Conservation (phyloP, 2,797 vertebrate species). For the Tarsius wallacei region DNA sequence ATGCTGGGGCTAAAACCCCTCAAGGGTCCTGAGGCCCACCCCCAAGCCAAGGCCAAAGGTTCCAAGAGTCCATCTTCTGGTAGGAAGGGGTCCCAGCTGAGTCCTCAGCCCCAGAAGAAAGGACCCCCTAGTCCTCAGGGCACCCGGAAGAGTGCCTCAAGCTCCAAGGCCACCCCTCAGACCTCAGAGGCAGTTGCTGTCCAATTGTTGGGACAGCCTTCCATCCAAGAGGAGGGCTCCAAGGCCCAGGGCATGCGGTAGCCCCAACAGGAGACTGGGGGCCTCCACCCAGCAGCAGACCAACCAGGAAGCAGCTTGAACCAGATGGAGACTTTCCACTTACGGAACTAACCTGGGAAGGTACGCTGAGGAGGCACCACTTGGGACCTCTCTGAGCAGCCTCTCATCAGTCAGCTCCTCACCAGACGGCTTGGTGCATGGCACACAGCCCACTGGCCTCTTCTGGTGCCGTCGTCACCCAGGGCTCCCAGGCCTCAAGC, state of each 20-base stretch:
- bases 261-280: slow-evolving; percentile 69
- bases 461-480: not conserved
- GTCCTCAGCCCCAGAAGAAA: slow-evolving; percentile 96
- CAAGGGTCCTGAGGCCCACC: slow-evolving; percentile 93
- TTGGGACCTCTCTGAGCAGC: not conserved
- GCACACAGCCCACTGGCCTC: not conserved
- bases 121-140: slow-evolving; percentile 94
- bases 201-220: slow-evolving; percentile 77
- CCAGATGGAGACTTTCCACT: slow-evolving; percentile 15
- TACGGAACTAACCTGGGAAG: not conserved
- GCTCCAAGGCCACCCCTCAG: slow-evolving; percentile 93
- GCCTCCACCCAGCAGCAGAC: slow-evolving; percentile 17
- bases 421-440: not conserved
- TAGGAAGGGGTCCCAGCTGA: slow-evolving; percentile 94
- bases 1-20: slow-evolving; percentile 94
- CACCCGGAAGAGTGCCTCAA: slow-evolving; percentile 91
- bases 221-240: slow-evolving; percentile 55
- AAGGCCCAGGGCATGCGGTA: slow-evolving; percentile 92
- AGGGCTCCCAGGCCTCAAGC: slow-evolving; percentile 30
- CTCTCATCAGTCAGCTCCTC: slow-evolving; percentile 36
- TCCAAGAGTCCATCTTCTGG: slow-evolving; percentile 95
- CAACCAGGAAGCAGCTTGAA: slow-evolving; percentile 77
- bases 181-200: slow-evolving; percentile 89
- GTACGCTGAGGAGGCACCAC: not conserved
- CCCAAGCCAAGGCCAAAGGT: slow-evolving; percentile 93